A percentile compares a stretch with the other conserved stretches of the same genome.
Evolutionary conservation across 2,888 invertebrate genomes (phyloP).

Genomic region (Mythimna loreyi): DNA sequence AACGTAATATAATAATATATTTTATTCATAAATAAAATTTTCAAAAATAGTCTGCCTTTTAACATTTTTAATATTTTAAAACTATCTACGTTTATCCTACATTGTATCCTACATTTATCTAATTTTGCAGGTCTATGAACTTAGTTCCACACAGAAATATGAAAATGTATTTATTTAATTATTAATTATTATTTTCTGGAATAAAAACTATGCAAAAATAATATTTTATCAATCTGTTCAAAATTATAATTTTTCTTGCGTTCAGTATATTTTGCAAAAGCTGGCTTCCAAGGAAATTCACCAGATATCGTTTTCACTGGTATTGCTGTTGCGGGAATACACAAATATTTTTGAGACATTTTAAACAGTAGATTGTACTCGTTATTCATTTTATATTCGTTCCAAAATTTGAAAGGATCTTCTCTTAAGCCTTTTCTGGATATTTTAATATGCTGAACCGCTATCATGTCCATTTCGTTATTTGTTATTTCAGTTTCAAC

Average conservation of each 20-base stretch:
- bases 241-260: not conserved
- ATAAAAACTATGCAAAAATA: constrained; percentile 23
- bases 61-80: too few relatives aligned
- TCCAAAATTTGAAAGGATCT: constrained; percentile 17
- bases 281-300: not conserved
- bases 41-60: too few relatives aligned
- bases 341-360: constrained; percentile 22
- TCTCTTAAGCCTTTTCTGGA: not conserved
- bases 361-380: not conserved
- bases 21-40: too few relatives aligned
- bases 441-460: not conserved
- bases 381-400: not conserved
- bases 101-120: too few relatives aligned
- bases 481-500: not conserved
- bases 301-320: not conserved
- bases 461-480: not conserved
- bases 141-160: too few relatives aligned
- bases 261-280: not conserved
- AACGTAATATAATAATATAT: too few relatives aligned
- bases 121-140: too few relatives aligned
- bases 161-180: too few relatives aligned
- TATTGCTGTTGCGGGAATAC: constrained; percentile 17
- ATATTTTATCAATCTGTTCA: not conserved
- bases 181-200: not conserved
- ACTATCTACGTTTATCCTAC: too few relatives aligned